These are phyloP conservation scores for Ailurus styani DNA, from an alignment of 2,113 vertebrate species.

Conservation along the genomic window DNA sequence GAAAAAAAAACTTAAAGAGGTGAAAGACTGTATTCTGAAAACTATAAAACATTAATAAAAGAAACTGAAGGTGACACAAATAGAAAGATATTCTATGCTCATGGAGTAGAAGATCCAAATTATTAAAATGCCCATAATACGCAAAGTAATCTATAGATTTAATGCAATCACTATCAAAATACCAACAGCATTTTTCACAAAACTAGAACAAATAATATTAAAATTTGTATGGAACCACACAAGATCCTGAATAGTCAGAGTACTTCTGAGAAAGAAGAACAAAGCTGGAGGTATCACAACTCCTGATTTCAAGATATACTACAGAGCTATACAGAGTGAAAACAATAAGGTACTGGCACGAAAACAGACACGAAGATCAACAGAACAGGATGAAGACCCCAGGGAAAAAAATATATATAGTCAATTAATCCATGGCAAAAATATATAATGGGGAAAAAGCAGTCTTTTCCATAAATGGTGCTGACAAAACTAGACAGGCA, in stretches of 20 bases:
- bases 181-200: neutral
- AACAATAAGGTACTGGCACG: neutral
- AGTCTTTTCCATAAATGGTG: neutral
- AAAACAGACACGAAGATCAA: neutral
- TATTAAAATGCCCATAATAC: neutral
- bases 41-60: neutral
- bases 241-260: neutral
- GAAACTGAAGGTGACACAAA: neutral
- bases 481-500: neutral
- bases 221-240: neutral
- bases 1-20: neutral
- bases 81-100: neutral
- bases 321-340: neutral
- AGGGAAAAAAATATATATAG: neutral
- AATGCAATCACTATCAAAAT: neutral
- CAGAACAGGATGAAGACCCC: neutral
- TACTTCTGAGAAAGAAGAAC: neutral
- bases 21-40: neutral
- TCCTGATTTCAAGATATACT: too few species aligned
- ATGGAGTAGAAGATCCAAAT: neutral
- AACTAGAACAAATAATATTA: neutral
- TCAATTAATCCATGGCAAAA: neutral
- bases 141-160: neutral
- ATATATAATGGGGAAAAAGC: neutral
- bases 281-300: neutral